A percentile compares a stretch with the other conserved stretches of the same genome.
Evolutionary conservation across 1,140 invertebrate genomes (phyloP).

Genomic region (Anoplolepis gracilipes): DNA sequence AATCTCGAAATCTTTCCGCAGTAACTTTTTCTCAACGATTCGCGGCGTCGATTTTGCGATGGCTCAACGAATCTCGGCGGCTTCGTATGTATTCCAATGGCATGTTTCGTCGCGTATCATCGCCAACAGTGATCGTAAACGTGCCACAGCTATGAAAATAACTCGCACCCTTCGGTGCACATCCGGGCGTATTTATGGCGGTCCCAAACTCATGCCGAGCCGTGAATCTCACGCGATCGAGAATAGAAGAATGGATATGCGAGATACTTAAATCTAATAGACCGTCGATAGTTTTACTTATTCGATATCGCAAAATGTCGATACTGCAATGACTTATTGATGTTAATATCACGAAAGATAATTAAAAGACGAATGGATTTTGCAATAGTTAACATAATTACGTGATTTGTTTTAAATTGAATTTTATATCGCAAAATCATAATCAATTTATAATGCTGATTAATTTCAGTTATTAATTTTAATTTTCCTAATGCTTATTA

Average conservation of each 20-base stretch:
- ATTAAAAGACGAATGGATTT: background rate
- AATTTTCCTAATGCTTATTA: background rate
- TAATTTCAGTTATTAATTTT: background rate
- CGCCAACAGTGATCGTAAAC: constrained; percentile 21
- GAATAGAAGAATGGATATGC: constrained; percentile 44
- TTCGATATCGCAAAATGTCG: background rate
- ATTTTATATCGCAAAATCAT: background rate
- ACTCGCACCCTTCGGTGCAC: constrained; percentile 48
- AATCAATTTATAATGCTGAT: background rate
- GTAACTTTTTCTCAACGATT: background rate
- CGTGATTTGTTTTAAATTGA: background rate
- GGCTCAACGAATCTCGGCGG: background rate
- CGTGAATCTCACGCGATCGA: constrained; percentile 62
- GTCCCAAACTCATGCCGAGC: background rate
- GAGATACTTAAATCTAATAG: constrained; percentile 19
- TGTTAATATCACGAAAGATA: background rate
- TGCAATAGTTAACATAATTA: background rate
- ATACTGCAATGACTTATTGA: background rate
- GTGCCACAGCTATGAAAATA: constrained; percentile 63
- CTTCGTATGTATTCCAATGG: constrained; percentile 17
- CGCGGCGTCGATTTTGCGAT: background rate
- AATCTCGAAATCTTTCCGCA: constrained; percentile 2
- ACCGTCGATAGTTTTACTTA: constrained; percentile 2
- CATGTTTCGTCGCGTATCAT: constrained; percentile 41
- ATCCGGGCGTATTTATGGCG: constrained; percentile 63